Evolutionary conservation across 2,113 vertebrate genomes (phyloP).

Genomic region (Rallus limicola): DNA sequence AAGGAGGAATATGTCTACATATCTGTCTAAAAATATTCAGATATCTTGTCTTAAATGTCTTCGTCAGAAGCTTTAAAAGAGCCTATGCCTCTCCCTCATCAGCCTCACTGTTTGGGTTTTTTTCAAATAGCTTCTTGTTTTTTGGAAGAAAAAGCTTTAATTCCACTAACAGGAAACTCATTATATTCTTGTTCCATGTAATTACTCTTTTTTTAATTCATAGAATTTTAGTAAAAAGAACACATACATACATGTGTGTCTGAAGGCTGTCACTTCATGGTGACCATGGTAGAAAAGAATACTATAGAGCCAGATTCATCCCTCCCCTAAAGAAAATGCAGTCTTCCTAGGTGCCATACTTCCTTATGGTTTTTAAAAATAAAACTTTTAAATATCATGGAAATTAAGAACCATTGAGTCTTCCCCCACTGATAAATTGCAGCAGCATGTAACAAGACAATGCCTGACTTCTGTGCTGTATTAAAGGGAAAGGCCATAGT

Average conservation of each 20-base stretch:
- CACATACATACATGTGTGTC: neutral
- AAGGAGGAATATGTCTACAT: too few species aligned
- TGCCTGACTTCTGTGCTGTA: neutral
- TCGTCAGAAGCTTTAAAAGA: neutral
- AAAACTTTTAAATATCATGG: neutral
- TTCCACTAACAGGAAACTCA: neutral
- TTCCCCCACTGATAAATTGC: neutral
- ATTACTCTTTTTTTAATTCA: neutral
- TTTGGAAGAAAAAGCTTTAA: neutral
- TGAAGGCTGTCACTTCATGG: neutral
- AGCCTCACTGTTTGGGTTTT: neutral
- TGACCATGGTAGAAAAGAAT: neutral
- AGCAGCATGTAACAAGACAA: neutral
- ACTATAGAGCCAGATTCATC: neutral
- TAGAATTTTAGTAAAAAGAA: neutral
- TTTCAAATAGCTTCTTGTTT: neutral
- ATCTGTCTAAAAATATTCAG: neutral
- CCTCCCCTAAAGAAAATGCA: neutral
- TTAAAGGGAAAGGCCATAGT: neutral
- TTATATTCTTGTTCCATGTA: neutral
- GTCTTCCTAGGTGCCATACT: neutral
- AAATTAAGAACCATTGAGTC: neutral
- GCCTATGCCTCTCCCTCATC: neutral
- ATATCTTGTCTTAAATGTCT: neutral
- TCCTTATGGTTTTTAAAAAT: neutral